Conservation (phyloP, 2,113 vertebrate genomes). For the Microtus richardsoni region DNA sequence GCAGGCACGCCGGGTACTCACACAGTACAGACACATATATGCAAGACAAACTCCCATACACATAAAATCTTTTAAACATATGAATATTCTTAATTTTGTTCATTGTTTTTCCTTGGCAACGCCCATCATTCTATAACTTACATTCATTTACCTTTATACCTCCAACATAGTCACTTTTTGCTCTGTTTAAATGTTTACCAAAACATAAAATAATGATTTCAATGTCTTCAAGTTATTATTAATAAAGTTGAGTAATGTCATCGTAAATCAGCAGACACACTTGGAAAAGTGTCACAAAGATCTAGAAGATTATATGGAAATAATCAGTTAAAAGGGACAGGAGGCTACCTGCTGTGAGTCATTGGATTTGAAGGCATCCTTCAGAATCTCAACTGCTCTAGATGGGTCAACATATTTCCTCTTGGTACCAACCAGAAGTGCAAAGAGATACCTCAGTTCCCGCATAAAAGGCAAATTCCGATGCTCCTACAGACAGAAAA, state of each 20-base stretch:
- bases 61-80: too few relatives aligned
- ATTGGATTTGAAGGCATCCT: conserved; percentile 98
- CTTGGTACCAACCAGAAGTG: conserved; percentile 97
- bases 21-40: background rate
- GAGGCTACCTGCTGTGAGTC: conserved; percentile 96
- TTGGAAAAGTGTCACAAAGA: background rate
- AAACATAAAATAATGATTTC: conserved; percentile 28
- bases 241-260: background rate
- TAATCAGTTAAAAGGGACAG: background rate
- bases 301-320: background rate
- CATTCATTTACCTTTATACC: conserved; percentile 37
- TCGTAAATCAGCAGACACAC: background rate
- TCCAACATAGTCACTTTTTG: conserved; percentile 13
- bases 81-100: conserved; percentile 3
- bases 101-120: background rate
- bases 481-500: conserved; percentile 91
- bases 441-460: conserved; percentile 96
- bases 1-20: background rate
- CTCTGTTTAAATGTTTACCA: background rate
- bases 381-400: conserved; percentile 97
- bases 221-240: background rate
- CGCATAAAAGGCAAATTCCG: conserved; percentile 99
- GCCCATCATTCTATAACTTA: conserved; percentile 23
- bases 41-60: too few relatives aligned
- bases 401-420: conserved; percentile 99